Percentiles rank a stretch among this genome's conserved stretches.
phyloP scores from a whole-genome alignment of 2,888 invertebrate genomes.

The Heliothis peltigera region DNA sequence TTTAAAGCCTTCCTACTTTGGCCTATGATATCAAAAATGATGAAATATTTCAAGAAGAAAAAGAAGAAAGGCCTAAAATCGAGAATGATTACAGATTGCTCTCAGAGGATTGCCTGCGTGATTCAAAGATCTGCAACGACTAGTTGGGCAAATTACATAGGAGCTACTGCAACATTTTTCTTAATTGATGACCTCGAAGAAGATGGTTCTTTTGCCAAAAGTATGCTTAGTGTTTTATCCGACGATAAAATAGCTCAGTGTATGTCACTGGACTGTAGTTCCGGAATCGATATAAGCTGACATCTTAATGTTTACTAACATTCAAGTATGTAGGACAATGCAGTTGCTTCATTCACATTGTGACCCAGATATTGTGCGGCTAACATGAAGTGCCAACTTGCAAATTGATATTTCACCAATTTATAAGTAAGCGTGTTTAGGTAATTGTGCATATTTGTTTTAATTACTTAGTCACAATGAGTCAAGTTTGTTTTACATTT shows the following conservation, averaged over 20 bases:
- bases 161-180: slow-evolving; percentile 82
- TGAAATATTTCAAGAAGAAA: slow-evolving; percentile 85
- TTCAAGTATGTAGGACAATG: slow-evolving; percentile 73
- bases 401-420: slow-evolving; percentile 60
- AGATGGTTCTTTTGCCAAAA: slow-evolving; percentile 80
- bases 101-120: slow-evolving; percentile 83
- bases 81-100: slow-evolving; percentile 81
- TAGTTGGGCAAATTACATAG: slow-evolving; percentile 81
- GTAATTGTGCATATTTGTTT: slow-evolving; percentile 57
- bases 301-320: slow-evolving; percentile 74
- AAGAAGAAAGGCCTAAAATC: slow-evolving; percentile 80
- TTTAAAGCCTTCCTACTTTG: slow-evolving; percentile 83
- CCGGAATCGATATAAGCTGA: slow-evolving; percentile 87
- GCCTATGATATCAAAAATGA: slow-evolving; percentile 85
- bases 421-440: slow-evolving; percentile 66
- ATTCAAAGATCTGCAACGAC: slow-evolving; percentile 76
- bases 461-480: slow-evolving; percentile 69
- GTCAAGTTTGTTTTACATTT: slow-evolving; percentile 61
- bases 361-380: slow-evolving; percentile 69
- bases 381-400: slow-evolving; percentile 71
- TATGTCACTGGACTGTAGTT: slow-evolving; percentile 85
- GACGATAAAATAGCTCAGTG: slow-evolving; percentile 86
- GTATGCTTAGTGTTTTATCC: slow-evolving; percentile 81
- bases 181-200: slow-evolving; percentile 83
- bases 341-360: slow-evolving; percentile 63